Percentiles rank a stretch among this genome's conserved stretches.
Conservation (phyloP, 2,888 invertebrate species). For the Cosmia trapezina region DNA sequence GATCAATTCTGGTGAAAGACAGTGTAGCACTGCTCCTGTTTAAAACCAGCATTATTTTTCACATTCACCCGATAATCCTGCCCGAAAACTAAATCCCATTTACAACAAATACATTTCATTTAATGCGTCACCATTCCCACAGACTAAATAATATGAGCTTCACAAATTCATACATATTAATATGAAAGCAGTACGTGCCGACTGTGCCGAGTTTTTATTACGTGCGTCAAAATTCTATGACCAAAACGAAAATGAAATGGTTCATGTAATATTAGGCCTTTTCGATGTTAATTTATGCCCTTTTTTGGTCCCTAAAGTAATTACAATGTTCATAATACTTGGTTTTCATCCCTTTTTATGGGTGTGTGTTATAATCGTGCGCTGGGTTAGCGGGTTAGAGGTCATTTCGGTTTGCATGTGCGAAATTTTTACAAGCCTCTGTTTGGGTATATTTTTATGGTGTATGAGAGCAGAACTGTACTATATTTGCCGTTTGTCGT, state of each 20-base stretch:
- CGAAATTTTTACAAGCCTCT: constrained; percentile 35
- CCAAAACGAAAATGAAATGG: constrained; percentile 81
- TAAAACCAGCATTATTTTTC: too few species aligned
- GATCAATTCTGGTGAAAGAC: too few species aligned
- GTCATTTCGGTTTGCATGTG: constrained; percentile 33
- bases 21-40: too few species aligned
- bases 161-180: constrained; percentile 85
- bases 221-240: constrained; percentile 77
- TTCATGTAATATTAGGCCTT: constrained; percentile 74
- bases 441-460: constrained; percentile 4
- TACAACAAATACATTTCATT: constrained; percentile 31
- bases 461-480: background rate
- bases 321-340: constrained; percentile 62
- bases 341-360: constrained; percentile 59
- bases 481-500: background rate
- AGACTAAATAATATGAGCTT: constrained; percentile 69
- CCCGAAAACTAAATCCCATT: constrained; percentile 39
- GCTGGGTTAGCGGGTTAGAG: constrained; percentile 34
- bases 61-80: background rate
- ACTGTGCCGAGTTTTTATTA: constrained; percentile 80
- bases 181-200: constrained; percentile 74
- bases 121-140: constrained; percentile 35
- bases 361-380: constrained; percentile 25
- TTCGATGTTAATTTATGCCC: constrained; percentile 77
- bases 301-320: constrained; percentile 63